Conservation (phyloP, 2,888 invertebrate genomes). For the Tipula unca region DNA sequence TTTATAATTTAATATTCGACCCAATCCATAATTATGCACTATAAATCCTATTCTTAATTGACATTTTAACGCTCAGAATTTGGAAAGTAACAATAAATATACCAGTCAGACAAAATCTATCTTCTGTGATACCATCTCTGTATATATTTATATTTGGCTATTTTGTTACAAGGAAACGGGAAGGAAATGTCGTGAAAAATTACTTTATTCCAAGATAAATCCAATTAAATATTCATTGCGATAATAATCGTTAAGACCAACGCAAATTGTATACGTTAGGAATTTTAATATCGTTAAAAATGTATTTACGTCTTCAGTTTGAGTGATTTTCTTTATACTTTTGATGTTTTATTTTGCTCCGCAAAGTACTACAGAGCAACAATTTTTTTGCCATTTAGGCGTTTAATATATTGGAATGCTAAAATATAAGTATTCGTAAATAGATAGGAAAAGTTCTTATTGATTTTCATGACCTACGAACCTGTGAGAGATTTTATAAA, state of each 20-base stretch:
- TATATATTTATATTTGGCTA: not conserved
- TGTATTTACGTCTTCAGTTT: not conserved
- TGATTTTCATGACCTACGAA: not conserved
- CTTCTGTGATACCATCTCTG: not conserved
- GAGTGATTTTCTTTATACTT: not conserved
- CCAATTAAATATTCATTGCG: not conserved
- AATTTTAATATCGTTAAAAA: not conserved
- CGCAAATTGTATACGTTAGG: not conserved
- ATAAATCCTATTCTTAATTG: not conserved
- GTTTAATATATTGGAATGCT: no score
- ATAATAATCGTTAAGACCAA: not conserved
- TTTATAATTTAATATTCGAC: not conserved
- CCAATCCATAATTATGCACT: not conserved
- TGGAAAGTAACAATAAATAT: not conserved
- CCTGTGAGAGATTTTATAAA: not conserved
- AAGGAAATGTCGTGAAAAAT: not conserved
- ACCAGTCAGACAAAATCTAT: not conserved
- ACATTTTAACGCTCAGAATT: not conserved
- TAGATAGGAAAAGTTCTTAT: no score
- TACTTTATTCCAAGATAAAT: not conserved
- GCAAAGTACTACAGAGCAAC: no score
- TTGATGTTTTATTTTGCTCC: not conserved
- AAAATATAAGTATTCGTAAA: no score
- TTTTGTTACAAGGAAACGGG: not conserved
- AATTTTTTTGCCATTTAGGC: no score